Percentiles rank a stretch among this genome's conserved stretches.
Conservation (phyloP, 2,888 invertebrate genomes). For the Phasia obesa region DNA sequence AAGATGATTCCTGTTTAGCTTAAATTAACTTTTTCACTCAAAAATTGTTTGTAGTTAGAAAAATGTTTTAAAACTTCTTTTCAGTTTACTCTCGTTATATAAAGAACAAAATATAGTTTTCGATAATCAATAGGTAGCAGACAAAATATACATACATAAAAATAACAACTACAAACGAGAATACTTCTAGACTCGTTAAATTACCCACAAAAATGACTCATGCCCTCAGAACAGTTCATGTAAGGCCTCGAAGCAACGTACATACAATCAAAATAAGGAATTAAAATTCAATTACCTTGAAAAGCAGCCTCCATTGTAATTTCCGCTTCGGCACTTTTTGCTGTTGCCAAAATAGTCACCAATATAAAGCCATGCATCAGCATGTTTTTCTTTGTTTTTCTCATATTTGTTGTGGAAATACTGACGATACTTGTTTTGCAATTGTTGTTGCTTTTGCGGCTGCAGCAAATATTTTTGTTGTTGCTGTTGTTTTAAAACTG, state of each 20-base stretch:
- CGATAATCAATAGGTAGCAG: too few species aligned
- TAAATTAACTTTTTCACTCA: too few species aligned
- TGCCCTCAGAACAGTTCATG: background rate
- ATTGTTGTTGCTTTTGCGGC: background rate
- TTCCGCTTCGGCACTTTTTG: constrained; percentile 80
- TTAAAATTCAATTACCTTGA: constrained; percentile 83
- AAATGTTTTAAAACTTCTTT: background rate
- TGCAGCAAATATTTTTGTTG: constrained; percentile 28
- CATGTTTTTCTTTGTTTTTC: constrained; percentile 75
- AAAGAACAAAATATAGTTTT: too few species aligned
- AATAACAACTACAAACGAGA: background rate
- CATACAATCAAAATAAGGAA: constrained; percentile 20
- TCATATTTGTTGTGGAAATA: constrained; percentile 58
- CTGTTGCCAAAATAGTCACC: constrained; percentile 78
- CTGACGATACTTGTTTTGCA: constrained; percentile 9
- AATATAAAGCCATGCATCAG: constrained; percentile 80
- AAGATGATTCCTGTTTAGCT: too few species aligned
- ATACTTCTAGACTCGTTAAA: constrained; percentile 12
- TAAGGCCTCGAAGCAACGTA: background rate
- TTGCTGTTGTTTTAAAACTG: constrained; percentile 43
- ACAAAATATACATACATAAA: too few species aligned
- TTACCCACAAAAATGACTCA: background rate
- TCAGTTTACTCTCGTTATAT: background rate
- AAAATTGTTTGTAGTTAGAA: too few species aligned
- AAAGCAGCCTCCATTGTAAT: constrained; percentile 84